Conservation (phyloP, 2,797 vertebrate species). For the Pangasius mekongensis region DNA sequence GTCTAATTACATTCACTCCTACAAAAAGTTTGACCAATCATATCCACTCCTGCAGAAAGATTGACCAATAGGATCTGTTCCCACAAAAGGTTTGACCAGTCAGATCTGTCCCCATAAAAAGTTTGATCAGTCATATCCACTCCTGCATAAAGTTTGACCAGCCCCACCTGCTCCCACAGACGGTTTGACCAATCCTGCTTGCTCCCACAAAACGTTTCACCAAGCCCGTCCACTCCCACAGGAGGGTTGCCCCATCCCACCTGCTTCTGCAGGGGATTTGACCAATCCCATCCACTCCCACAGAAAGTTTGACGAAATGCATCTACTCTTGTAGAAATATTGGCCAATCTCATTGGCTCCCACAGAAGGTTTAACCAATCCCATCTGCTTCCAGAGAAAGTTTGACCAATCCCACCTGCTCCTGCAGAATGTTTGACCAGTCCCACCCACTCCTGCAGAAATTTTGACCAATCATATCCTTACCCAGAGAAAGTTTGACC, state of each 20-base stretch:
- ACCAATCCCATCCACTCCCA: not conserved
- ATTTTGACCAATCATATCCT: too few relatives aligned
- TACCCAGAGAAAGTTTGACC: not conserved
- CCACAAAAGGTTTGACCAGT: not conserved
- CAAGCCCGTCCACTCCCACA: not conserved
- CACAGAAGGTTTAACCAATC: not conserved
- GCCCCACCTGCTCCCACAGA: not conserved
- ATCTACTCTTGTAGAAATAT: not conserved
- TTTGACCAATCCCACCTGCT: too few relatives aligned
- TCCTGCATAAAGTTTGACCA: too few relatives aligned
- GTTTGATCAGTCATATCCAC: not conserved
- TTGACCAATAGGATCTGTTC: not conserved
- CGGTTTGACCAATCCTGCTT: not conserved
- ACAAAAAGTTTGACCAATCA: not conserved
- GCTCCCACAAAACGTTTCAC: not conserved
- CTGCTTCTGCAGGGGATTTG: not conserved
- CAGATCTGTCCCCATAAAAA: not conserved
- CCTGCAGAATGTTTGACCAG: not conserved
- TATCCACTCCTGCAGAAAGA: not conserved
- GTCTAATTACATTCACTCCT: not conserved
- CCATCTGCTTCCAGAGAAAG: not conserved
- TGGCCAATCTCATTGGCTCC: not conserved
- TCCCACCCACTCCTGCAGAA: not conserved
- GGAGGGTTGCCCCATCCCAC: not conserved
- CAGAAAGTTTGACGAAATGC: not conserved